Base-by-base conservation (phyloP, 2,888 invertebrate species). In the Conus canariensis region DNA sequence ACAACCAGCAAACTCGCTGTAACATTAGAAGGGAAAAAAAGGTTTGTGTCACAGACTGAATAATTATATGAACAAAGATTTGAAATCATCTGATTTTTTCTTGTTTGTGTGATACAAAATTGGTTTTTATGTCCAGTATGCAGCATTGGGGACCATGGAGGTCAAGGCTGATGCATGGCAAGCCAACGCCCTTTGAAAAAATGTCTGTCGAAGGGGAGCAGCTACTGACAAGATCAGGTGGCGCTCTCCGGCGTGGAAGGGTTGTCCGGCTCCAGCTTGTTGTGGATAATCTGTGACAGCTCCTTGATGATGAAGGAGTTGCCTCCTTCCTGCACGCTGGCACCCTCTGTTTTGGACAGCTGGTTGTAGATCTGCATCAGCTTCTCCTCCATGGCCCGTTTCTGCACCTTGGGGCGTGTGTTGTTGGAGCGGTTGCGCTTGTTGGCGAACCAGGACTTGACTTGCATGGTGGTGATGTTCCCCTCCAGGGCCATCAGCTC, bases 361-460 rank as follows among this genome's bases (percentile, higher is more conserved):
- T 94, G 93, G 85, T 94, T 93, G 93, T 94, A 95, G 25, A 95
- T 93, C 77, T 94, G 93, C 90, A 94, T 88, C 59, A 95, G 92
- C 83, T 93, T 93, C 88, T 94, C 93, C 74, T 94, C 93, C 94
- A 94, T 94, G 64, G 94, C 93, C 10, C 93, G 92, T 89, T 94
- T 94, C 92, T 95, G 94, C n/a, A 95, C 94, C 90, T 95, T 95
- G 12, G 95, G 95, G 14, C 94, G 93, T 10, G 95, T 95, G 93
- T 95, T 95, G 92, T 95, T 94, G 91, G 94, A 95, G 77, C 95
- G 93, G 90, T 95, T 95, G 59, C 95, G 93, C 91, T 95, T 95
- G 92, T 95, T 95, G 10, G 95, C 95, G 90, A 95, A 95, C 95
- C 95, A 95, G 4, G 95, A 95, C 92, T 95, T 95, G 25, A 95